phyloP scores from a whole-genome alignment of 2,113 vertebrate genomes.

The Synodontis membranacea region DNA sequence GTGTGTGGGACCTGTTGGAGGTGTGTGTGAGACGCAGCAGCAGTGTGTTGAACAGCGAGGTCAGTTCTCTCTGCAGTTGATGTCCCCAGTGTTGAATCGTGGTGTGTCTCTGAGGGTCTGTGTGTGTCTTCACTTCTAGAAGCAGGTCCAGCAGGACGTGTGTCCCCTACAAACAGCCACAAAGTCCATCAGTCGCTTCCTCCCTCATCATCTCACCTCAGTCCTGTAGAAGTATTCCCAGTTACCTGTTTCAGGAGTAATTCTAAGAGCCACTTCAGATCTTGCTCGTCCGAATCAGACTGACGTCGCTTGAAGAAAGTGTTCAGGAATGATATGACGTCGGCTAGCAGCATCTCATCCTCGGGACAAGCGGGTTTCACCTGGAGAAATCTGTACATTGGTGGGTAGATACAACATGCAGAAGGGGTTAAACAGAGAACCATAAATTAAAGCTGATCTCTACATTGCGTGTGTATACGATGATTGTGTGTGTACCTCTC shows the following conservation, averaged over 20 bases:
- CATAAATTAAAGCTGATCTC: neutral
- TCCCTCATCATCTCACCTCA: neutral
- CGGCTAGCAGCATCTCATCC: conserved; percentile 89
- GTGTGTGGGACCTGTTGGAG: conserved; percentile 80
- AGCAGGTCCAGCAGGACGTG: conserved; percentile 81
- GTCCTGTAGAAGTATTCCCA: neutral
- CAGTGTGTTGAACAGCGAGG: conserved; percentile 78
- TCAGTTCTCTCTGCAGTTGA: conserved; percentile 87
- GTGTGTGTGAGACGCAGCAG: conserved; percentile 73
- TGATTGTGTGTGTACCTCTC: conserved; percentile 74
- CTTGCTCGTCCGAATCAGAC: conserved; percentile 58
- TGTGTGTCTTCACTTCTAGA: conserved; percentile 69
- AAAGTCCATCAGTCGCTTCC: conserved; percentile 11
- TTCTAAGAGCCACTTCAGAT: conserved; percentile 87
- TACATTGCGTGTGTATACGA: neutral
- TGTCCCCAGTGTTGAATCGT: conserved; percentile 78
- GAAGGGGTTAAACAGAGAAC: neutral
- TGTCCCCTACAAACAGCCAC: conserved; percentile 70
- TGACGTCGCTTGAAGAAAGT: conserved; percentile 76
- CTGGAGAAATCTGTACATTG: conserved; percentile 84
- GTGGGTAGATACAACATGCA: conserved; percentile 8
- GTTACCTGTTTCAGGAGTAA: conserved; percentile 83
- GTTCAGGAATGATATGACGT: conserved; percentile 86
- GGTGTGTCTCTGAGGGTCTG: conserved; percentile 59
- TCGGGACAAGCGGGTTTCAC: conserved; percentile 86